Evolutionary conservation across 2,797 vertebrate species (phyloP).

Genomic region (Semaprochilodus insignis): DNA sequence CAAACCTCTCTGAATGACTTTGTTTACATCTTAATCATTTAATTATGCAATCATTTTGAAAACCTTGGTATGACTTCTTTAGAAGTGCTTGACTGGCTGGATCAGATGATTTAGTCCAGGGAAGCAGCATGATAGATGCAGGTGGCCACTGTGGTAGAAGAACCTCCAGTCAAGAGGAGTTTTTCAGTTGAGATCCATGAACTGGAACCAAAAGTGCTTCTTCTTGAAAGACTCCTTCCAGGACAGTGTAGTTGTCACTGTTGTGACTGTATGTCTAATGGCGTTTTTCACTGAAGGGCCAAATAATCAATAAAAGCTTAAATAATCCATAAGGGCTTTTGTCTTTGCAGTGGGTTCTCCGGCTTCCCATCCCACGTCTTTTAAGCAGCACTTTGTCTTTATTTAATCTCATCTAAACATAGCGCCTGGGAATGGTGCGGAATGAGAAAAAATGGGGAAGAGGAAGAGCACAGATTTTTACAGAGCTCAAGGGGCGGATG

Average conservation of each 20-base stretch:
- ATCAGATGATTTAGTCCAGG: no score
- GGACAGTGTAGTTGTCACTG: not conserved
- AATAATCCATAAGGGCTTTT: conserved; percentile 22
- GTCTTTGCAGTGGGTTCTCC: not conserved
- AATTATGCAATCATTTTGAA: no score
- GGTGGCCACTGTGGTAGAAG: no score
- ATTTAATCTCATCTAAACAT: conserved; percentile 26
- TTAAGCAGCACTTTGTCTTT: conserved; percentile 23
- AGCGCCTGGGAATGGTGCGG: conserved; percentile 25
- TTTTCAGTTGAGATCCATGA: no score
- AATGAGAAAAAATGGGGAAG: conserved; percentile 14
- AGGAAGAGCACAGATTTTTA: conserved; percentile 30
- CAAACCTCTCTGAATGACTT: no score
- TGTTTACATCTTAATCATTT: no score
- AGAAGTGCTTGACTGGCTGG: no score
- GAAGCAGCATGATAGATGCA: no score
- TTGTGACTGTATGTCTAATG: not conserved
- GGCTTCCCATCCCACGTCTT: not conserved
- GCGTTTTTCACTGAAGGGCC: not conserved
- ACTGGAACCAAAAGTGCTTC: not conserved
- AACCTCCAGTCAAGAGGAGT: no score
- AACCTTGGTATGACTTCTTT: no score
- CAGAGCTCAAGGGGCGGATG: conserved; percentile 43
- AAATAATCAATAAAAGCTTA: not conserved
- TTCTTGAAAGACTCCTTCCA: not conserved